phyloP scores from a whole-genome alignment of 2,888 invertebrate genomes.

The Agriotes lineatus region DNA sequence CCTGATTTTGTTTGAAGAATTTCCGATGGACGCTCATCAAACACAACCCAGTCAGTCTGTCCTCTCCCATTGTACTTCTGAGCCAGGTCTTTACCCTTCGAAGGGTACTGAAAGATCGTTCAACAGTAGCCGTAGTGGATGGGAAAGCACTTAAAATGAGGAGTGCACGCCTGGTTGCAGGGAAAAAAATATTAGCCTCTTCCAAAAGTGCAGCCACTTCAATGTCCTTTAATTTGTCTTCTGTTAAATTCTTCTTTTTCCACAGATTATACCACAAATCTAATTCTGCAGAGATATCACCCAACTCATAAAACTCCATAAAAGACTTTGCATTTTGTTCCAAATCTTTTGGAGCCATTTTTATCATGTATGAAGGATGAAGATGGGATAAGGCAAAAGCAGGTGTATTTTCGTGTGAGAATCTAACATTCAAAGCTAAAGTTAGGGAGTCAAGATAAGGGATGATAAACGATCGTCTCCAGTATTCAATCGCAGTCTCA shows the following conservation, averaged over 20 bases:
- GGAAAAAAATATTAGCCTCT: conserved; percentile 1
- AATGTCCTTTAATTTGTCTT: conserved; percentile 3
- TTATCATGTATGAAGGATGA: no score
- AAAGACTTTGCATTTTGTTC: no score
- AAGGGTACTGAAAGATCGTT: conserved; percentile 21
- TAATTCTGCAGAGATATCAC: not conserved
- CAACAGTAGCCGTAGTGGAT: conserved; percentile 12
- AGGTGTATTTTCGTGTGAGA: no score
- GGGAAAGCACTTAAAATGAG: conserved; percentile 9
- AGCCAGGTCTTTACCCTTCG: conserved; percentile 26
- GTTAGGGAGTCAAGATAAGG: no score
- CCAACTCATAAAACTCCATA: no score
- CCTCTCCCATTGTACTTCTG: conserved; percentile 12
- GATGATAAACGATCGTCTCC: no score
- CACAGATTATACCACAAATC: conserved; percentile 3
- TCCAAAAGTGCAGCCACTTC: not conserved
- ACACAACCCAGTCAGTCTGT: conserved; percentile 18
- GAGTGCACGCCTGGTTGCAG: not conserved
- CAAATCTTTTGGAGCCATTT: no score
- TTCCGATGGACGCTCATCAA: conserved; percentile 1
- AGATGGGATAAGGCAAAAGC: no score
- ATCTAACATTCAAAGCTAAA: no score
- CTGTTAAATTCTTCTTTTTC: conserved; percentile 2
- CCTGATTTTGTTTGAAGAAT: no score
- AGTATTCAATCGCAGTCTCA: no score